Conservation (phyloP, 2,113 vertebrate genomes). For the Erythrocercus mccallii region DNA sequence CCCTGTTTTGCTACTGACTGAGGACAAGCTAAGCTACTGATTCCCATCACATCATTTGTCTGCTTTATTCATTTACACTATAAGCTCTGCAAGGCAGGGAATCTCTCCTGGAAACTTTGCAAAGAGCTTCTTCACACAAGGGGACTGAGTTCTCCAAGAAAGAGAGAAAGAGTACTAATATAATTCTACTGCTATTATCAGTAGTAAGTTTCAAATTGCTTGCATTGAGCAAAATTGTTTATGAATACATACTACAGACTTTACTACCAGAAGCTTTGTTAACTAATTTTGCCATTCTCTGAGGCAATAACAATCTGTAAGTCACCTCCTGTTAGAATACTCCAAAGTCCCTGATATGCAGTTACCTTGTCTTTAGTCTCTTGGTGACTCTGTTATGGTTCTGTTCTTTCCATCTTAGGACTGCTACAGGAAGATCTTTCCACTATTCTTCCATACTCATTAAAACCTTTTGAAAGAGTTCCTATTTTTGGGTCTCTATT, state of each 20-base stretch:
- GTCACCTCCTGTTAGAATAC: neutral
- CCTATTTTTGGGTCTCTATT: neutral
- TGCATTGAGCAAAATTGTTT: neutral
- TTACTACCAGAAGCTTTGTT: neutral
- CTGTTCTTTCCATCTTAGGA: neutral
- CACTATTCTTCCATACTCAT: neutral
- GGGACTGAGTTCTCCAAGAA: neutral
- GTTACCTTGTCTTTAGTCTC: neutral
- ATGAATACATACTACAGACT: neutral
- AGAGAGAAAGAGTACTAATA: neutral
- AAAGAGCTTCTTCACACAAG: neutral
- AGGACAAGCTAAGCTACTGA: neutral
- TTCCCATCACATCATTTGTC: neutral
- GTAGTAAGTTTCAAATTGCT: neutral
- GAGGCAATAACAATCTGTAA: neutral
- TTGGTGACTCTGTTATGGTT: neutral
- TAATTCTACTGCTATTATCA: neutral
- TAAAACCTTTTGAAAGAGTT: neutral
- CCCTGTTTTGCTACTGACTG: neutral
- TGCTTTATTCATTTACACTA: neutral
- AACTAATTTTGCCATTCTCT: neutral
- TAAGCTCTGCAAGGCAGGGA: neutral
- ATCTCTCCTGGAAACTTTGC: neutral
- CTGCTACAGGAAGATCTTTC: neutral
- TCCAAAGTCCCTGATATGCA: neutral